These are phyloP conservation scores for Holothuria scabra DNA, from an alignment of 53 echinoderm and acorn worm genomes.

Conservation along the genomic window DNA sequence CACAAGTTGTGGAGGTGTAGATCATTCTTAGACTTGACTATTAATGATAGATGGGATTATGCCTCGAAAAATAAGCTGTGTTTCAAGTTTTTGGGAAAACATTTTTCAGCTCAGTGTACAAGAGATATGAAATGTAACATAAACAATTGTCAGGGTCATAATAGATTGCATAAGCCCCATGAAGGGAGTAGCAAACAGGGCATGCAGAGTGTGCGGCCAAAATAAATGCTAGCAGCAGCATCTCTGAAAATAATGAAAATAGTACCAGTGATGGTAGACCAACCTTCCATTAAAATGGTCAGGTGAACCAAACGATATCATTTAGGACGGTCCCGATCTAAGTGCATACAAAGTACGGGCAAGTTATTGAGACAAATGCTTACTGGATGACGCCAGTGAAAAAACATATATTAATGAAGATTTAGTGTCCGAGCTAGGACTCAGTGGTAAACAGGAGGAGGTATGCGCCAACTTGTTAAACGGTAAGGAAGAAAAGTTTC, in stretches of 20 bases:
- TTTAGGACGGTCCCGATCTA: not conserved
- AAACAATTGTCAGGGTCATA: conserved; percentile 1
- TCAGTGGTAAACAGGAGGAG: conserved; percentile 18
- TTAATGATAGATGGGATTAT: conserved; percentile 32
- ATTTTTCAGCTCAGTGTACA: conserved; percentile 22
- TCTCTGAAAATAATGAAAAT: too few relatives aligned
- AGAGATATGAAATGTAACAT: conserved; percentile 40
- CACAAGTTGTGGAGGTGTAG: conserved; percentile 29
- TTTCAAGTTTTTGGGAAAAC: conserved; percentile 45
- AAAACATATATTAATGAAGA: conserved; percentile 46
- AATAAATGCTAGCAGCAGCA: too few relatives aligned
- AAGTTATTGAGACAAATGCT: conserved; percentile 36
- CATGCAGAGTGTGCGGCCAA: not conserved
- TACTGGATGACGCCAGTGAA: conserved; percentile 40
- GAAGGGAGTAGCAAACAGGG: not conserved
- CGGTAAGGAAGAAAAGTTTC: conserved; percentile 38
- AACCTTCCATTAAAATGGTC: too few relatives aligned
- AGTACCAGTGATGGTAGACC: not conserved
- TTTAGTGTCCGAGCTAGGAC: conserved; percentile 22
- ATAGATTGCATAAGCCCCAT: conserved; percentile 30
- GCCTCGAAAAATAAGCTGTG: conserved; percentile 31
- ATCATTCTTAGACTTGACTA: not conserved
- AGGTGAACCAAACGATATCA: too few relatives aligned
- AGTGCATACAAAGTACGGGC: not conserved
- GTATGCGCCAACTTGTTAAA: conserved; percentile 3